Percentiles rank a stretch among this genome's conserved stretches.
These are phyloP conservation scores for Carcharodon carcharias DNA, from an alignment of 2,797 vertebrate genomes.

Conservation along the genomic window DNA sequence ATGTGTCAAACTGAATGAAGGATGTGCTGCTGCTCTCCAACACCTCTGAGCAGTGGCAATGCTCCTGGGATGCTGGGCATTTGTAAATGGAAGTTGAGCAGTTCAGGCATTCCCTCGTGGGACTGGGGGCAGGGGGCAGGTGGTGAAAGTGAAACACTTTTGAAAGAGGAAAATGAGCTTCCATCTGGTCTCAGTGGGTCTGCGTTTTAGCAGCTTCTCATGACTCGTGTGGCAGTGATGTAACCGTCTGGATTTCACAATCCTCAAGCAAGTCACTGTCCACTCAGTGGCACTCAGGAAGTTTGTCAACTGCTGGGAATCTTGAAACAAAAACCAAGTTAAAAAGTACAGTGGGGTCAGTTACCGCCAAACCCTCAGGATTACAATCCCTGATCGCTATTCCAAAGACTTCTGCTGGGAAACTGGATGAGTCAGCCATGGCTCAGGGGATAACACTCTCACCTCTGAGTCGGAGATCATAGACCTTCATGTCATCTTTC, in stretches of 20 bases:
- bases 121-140: neutral
- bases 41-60: neutral
- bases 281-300: neutral
- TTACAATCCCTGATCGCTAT: neutral
- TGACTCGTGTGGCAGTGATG: neutral
- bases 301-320: neutral
- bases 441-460: neutral
- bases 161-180: neutral
- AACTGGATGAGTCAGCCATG: neutral
- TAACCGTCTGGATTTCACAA: neutral
- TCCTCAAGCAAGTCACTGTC: neutral
- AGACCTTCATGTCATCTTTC: neutral
- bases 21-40: neutral
- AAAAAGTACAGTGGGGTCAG: neutral
- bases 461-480: neutral
- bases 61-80: neutral
- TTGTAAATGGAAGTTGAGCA: neutral
- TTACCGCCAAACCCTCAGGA: neutral
- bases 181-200: neutral
- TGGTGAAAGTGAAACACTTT: neutral
- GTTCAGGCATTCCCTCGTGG: neutral
- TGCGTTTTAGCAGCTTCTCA: neutral
- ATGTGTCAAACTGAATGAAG: neutral
- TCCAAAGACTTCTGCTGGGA: neutral
- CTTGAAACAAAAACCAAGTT: neutral